Evolutionary conservation across 2,113 vertebrate genomes (phyloP), one percentile per base, ranked within the genome.

Genomic region (Hypocryptadius cinnamomeus): DNA sequence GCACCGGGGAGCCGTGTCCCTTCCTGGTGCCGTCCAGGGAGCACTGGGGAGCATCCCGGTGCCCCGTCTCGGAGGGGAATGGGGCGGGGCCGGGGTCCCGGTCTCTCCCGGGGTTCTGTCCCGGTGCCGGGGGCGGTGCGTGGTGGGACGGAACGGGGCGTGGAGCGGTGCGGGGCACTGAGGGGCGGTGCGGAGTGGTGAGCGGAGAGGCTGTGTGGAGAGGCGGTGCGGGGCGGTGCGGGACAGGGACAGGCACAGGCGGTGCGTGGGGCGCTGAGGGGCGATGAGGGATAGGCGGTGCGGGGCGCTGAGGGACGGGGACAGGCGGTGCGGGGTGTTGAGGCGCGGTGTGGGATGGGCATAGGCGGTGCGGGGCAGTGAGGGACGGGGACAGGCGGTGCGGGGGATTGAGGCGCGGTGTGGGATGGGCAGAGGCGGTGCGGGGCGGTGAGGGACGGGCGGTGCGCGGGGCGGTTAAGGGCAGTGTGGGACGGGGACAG

Each of bases 81-180:
- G 13, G 30, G 6, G 2, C 20, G 6, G 4, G 44, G 1, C 6
- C 10, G 24, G 14, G 21, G 8, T 65, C 57, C 37, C 5, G 5
- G 5, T 51, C 16, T 42, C 44, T 50, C 50, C 19, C 42, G 25
- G 57, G 11, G 56, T 33, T 61, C 42, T 1, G 31, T 14, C 18
- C 30, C 6, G 3, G 18, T 20, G n/a, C 15, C 12, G 2, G 15
- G 42, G 8, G n/a, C 47, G 11, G 37, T 35, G 56, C 19, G 24
- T 3, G 44, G 23, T 16, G 21, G 50, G 9, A 18, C 15, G 42
- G 27, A 11, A 13, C 8, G 10, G 20, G 21, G 12, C 3, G 6
- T 3, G 7, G 44, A 13, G 77, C 15, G 13, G 10, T 27, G 45
- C 13, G n/a, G 8, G 5, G 37, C 4, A 7, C 16, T 35, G 11